Evolutionary conservation across 2,113 vertebrate species (phyloP).

Genomic region (Cichladusa arquata): DNA sequence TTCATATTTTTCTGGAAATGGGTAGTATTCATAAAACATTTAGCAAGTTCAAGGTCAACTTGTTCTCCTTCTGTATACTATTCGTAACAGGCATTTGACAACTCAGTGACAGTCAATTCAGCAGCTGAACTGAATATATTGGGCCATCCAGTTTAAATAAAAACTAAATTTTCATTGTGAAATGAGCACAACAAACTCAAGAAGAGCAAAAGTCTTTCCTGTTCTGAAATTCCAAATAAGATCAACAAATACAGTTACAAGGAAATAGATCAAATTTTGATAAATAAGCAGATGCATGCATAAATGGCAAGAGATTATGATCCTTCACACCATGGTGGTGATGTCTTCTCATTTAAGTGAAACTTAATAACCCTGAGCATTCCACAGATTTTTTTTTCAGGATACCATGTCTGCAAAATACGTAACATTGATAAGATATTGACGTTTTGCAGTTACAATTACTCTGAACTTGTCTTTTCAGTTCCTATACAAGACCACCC

Average conservation of each 20-base stretch:
- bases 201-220: not conserved
- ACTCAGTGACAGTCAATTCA: not conserved
- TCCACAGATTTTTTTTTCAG: not conserved
- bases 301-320: not conserved
- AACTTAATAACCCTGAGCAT: not conserved
- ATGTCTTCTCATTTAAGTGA: not conserved
- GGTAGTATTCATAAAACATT: slow-evolving; percentile 64
- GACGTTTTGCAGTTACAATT: not conserved
- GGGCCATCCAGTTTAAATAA: slow-evolving; percentile 30
- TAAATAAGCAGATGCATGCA: not conserved
- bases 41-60: slow-evolving; percentile 64
- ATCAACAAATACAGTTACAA: not conserved
- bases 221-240: not conserved
- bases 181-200: not conserved
- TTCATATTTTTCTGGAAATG: slow-evolving; percentile 66
- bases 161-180: not conserved
- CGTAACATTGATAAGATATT: not conserved
- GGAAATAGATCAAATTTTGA: not conserved
- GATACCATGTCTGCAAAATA: not conserved
- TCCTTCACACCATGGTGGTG: not conserved
- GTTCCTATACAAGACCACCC: not conserved
- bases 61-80: slow-evolving; percentile 34
- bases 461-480: not conserved
- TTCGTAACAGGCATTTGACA: slow-evolving; percentile 43
- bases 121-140: not conserved